These are phyloP conservation scores for Salmo trutta DNA, from an alignment of 2,797 vertebrate species.

Conservation along the genomic window DNA sequence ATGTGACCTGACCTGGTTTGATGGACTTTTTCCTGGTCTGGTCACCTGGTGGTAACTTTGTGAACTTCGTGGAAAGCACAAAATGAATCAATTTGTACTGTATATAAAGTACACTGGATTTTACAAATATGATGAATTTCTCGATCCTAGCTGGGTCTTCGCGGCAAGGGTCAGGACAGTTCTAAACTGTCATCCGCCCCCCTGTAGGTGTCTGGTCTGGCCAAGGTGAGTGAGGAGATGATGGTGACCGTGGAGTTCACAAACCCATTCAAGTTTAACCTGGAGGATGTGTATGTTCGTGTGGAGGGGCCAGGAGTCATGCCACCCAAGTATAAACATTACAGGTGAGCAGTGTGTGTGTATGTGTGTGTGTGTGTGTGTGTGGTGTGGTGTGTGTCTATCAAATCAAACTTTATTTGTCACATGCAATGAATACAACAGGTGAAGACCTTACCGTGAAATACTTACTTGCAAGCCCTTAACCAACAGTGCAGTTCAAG, in stretches of 20 bases:
- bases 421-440: too few relatives aligned
- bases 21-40: too few relatives aligned
- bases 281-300: slow-evolving; percentile 79
- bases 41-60: too few relatives aligned
- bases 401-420: too few relatives aligned
- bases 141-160: background rate
- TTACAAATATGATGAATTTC: background rate
- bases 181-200: background rate
- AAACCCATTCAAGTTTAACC: slow-evolving; percentile 83
- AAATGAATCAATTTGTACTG: too few relatives aligned
- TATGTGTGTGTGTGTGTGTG: background rate
- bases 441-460: too few relatives aligned
- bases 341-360: slow-evolving; percentile 73
- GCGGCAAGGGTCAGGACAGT: background rate
- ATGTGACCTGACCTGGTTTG: too few relatives aligned
- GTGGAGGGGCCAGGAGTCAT: slow-evolving; percentile 87
- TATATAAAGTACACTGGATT: background rate
- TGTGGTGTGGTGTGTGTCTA: too few relatives aligned
- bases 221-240: slow-evolving; percentile 77
- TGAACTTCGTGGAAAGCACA: too few relatives aligned
- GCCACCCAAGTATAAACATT: slow-evolving; percentile 74
- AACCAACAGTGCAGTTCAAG: too few relatives aligned
- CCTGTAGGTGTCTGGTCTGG: slow-evolving; percentile 75
- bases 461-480: too few relatives aligned
- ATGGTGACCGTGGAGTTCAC: slow-evolving; percentile 83